phyloP scores from a whole-genome alignment of 2,113 vertebrate genomes.

The Thinocorus orbignyianus region DNA sequence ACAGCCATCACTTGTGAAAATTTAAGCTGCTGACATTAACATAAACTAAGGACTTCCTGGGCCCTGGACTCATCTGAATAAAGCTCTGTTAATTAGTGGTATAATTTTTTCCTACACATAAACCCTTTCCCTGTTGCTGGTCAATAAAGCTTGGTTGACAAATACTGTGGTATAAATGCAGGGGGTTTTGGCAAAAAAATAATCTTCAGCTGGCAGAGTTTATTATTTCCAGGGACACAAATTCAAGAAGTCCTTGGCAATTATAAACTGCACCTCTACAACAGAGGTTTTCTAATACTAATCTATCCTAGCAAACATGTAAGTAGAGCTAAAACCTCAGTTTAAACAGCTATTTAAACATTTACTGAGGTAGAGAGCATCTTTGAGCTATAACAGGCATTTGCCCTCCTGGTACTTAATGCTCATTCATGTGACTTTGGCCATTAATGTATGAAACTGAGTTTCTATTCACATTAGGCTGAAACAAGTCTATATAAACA shows the following conservation, averaged over 20 bases:
- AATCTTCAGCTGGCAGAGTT: not conserved
- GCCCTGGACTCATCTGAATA: not conserved
- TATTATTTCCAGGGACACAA: not conserved
- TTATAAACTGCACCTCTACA: not conserved
- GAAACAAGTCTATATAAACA: slow-evolving; percentile 46
- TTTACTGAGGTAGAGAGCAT: not conserved
- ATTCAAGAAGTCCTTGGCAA: not conserved
- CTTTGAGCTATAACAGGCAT: not conserved
- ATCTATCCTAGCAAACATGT: not conserved
- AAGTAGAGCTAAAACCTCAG: not conserved
- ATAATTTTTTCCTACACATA: not conserved
- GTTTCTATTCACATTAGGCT: slow-evolving; percentile 39
- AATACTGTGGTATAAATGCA: not conserved
- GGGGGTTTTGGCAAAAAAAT: not conserved
- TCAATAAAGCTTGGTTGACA: not conserved
- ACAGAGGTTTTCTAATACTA: not conserved
- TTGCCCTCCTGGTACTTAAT: not conserved
- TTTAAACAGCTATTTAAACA: slow-evolving; percentile 4
- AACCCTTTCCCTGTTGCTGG: not conserved
- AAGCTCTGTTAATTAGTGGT: not conserved
- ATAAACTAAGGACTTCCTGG: not conserved
- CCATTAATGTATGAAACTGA: slow-evolving; percentile 59
- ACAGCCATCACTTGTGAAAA: not conserved
- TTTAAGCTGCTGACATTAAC: not conserved
- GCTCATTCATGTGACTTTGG: slow-evolving; percentile 59